Conservation (phyloP, 2,113 vertebrate genomes). For the Electrona antarctica region DNA sequence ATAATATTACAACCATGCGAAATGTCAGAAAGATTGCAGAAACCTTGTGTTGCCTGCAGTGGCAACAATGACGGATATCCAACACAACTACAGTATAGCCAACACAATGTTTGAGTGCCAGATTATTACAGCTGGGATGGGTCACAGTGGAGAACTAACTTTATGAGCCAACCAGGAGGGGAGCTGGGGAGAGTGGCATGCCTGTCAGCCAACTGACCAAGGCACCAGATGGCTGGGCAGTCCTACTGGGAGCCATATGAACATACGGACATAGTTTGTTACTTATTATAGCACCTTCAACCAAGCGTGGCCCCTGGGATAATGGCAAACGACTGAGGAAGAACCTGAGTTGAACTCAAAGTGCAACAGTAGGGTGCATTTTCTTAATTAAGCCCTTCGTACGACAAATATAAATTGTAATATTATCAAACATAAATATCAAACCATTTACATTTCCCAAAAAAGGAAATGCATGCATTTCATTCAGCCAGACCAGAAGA, state of each 20-base stretch:
- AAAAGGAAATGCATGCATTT: too few relatives aligned
- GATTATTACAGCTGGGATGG: background rate
- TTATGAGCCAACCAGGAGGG: conserved; percentile 27
- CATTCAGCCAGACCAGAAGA: too few relatives aligned
- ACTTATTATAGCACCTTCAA: conserved; percentile 7
- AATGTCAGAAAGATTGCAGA: background rate
- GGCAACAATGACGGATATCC: background rate
- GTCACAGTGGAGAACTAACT: background rate
- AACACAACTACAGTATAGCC: background rate
- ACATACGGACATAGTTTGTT: conserved; percentile 27
- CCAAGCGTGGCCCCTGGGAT: background rate
- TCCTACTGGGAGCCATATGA: conserved; percentile 42
- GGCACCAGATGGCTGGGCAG: conserved; percentile 44
- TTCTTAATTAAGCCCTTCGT: too few relatives aligned
- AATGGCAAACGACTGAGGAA: background rate
- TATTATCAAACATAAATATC: too few relatives aligned
- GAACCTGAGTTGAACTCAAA: background rate
- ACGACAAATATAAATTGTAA: too few relatives aligned
- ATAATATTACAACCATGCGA: too few relatives aligned
- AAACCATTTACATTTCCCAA: too few relatives aligned
- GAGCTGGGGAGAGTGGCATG: conserved; percentile 15
- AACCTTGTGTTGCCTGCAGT: background rate
- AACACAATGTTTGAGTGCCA: background rate
- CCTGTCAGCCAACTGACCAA: conserved; percentile 29
- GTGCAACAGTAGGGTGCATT: too few relatives aligned